Base-by-base conservation (phyloP, 2,113 vertebrate species). In the Mastomys coucha region DNA sequence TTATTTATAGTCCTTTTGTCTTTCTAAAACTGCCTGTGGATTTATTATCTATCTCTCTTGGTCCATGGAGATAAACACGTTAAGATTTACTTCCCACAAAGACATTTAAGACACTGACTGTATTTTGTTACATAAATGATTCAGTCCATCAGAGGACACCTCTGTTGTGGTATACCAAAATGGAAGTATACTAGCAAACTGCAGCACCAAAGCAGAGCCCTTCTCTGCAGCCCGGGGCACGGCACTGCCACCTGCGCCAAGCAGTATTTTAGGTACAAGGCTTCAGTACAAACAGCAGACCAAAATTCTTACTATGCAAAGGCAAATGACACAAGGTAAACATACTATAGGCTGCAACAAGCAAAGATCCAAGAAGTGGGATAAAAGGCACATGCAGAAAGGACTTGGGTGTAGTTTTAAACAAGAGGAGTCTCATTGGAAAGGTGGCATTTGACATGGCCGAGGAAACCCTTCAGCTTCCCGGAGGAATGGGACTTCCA, bases 271-370 rank as follows among this genome's bases (percentile, higher is more conserved):
- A 49, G 3, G 11, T 81, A 19, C 75, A 20, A 36, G 11, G 28
- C 78, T 67, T 73, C 42, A 9, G 70, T 51, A 51, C 26, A 77
- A 92, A 51, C 53, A 94, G 86, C 82, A 70, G 31, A 80, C 20
- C 88, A 51, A 94, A 89, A 88, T 7, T 3, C 36, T 93, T 87
- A 28, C 14, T 22, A 16, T 77, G 20, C 88, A 90, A 77, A 95
- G 78, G 13, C 26, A 65, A 84, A 92, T 80, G 73, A 56, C 45
- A 90, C 84, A 75, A 63, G 2, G 45, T 89, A n/a, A 95, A 78
- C 87, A 19, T 77, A 49, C 65, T 89, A 56, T 82, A 56, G 20
- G 53, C 36, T 12, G 10, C 73, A 75, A 60, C 77, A 91, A 91
- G 26, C 31, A 65, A 1, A 87, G 86, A 76, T 26, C 26, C 22